Conservation (phyloP, 2,113 vertebrate species). For the Pelecanoides urinatrix region DNA sequence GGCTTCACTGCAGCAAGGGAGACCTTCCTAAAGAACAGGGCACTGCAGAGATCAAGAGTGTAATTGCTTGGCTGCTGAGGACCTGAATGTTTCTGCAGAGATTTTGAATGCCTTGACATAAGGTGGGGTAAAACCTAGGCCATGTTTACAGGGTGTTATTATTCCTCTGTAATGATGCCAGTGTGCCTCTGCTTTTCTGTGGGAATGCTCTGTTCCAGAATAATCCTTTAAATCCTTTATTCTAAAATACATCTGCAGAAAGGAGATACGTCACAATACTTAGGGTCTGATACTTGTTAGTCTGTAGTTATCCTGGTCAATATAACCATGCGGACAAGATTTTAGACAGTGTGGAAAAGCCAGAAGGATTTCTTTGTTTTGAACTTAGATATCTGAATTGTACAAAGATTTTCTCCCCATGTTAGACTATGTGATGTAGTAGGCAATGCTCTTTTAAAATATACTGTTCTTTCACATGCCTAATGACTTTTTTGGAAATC, state of each 20-base stretch:
- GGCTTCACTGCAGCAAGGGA: neutral
- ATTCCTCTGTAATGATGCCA: constrained; percentile 15
- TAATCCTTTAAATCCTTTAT: constrained; percentile 26
- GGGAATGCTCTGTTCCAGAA: constrained; percentile 28
- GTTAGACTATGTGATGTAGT: neutral
- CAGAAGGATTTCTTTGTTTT: neutral
- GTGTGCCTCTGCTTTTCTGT: constrained; percentile 13
- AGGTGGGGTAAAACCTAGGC: constrained; percentile 17
- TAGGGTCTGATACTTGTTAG: neutral
- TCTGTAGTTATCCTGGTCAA: neutral
- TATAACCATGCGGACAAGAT: neutral
- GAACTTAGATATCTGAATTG: neutral
- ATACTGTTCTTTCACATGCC: neutral
- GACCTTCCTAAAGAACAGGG: constrained; percentile 17
- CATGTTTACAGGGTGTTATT: constrained; percentile 21
- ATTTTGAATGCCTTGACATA: constrained; percentile 12
- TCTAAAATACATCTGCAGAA: neutral
- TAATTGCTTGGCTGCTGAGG: constrained; percentile 34
- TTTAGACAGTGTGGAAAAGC: neutral
- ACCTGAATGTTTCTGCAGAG: neutral
- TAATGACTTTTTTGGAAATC: neutral
- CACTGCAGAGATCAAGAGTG: neutral
- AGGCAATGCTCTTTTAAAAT: neutral
- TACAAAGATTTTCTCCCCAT: neutral
- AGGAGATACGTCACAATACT: neutral